These are phyloP conservation scores for Nesometra sesokonis DNA, from an alignment of 35 echinoderm and acorn worm species.

Conservation along the genomic window DNA sequence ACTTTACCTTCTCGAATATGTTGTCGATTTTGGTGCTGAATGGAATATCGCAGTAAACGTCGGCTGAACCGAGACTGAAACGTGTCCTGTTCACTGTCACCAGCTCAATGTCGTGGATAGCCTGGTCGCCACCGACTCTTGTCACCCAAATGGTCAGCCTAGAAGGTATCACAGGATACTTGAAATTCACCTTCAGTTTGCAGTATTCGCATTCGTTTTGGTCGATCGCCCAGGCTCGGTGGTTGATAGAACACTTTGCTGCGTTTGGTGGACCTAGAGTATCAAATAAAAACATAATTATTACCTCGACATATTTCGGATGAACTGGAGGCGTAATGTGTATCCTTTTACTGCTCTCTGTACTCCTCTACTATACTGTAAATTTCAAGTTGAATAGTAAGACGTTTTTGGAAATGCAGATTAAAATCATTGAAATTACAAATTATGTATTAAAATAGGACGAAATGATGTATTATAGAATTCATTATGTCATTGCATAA, in stretches of 20 bases:
- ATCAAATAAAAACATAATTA: background rate
- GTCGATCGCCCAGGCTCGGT: conserved; percentile 8
- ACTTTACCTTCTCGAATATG: background rate
- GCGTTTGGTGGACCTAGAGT: conserved; percentile 74
- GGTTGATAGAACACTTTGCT: conserved; percentile 22
- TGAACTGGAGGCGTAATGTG: background rate
- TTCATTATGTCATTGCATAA: too few relatives aligned
- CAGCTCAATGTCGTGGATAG: conserved; percentile 24
- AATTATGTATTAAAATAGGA: too few relatives aligned
- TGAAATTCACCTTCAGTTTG: conserved; percentile 57
- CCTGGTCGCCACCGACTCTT: background rate
- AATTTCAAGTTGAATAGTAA: too few relatives aligned
- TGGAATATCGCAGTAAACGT: conserved; percentile 71
- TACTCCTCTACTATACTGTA: too few relatives aligned
- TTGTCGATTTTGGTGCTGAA: conserved; percentile 46
- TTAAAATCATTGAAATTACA: too few relatives aligned
- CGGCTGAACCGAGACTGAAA: conserved; percentile 32
- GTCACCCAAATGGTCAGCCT: conserved; percentile 64
- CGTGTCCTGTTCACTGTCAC: conserved; percentile 4
- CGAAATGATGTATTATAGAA: too few relatives aligned
- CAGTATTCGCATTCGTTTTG: conserved; percentile 29
- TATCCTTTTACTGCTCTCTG: too few relatives aligned
- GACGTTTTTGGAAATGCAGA: too few relatives aligned
- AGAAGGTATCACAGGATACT: conserved; percentile 21
- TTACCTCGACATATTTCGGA: background rate